Evolutionary conservation across 2,113 vertebrate species (phyloP), one percentile per base, ranked within the genome.

Genomic region (Ameiurus melas): DNA sequence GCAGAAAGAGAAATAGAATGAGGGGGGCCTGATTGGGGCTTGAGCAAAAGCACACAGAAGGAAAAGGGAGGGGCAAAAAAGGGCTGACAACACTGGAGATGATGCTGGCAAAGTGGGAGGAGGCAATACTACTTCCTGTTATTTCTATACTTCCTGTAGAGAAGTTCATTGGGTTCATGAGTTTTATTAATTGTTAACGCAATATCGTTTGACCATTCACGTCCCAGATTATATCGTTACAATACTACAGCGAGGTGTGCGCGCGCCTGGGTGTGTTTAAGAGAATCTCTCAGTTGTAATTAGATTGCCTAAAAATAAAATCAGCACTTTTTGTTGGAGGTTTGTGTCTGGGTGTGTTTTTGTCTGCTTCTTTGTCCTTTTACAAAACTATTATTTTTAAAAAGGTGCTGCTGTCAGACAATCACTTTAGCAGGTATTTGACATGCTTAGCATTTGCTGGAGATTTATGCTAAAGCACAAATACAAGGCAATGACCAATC

Each of bases 81-180:
- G 20, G 78, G 53, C 30, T 81, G 85, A 84, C 79, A n/a, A 27
- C 86, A 62, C 85, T 33, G 58, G 58, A 80, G 86, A 71, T 88
- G 88, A 91, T 89, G 87, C 82, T 89, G 90, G 87, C 86, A 91
- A 84, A 89, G 68, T 83, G 70, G 90, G 88, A 9, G 85, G 90
- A 85, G 82, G 27, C 51, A 70, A 20, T 0, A 55, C 22, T 71
- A 84, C 90, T 86, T 91, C 90, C 90, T 91, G 90, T 84, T 86
- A 89, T 87, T 88, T 53, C 81, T 66, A 64, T 43, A 85, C 75
- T 13, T 57, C 79, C n/a, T 22, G 36, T 19, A 53, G 53, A 79
- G 6, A 85, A 68, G 8, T 22, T 78, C 27, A 83, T 88, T 88
- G 87, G 84, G 51, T 77, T 57, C n/a, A 16, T 27, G 47, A 10